A percentile compares a stretch with the other conserved stretches of the same genome.
Conservation (phyloP, 2,113 vertebrate species). For the Bujurquina vittata region DNA sequence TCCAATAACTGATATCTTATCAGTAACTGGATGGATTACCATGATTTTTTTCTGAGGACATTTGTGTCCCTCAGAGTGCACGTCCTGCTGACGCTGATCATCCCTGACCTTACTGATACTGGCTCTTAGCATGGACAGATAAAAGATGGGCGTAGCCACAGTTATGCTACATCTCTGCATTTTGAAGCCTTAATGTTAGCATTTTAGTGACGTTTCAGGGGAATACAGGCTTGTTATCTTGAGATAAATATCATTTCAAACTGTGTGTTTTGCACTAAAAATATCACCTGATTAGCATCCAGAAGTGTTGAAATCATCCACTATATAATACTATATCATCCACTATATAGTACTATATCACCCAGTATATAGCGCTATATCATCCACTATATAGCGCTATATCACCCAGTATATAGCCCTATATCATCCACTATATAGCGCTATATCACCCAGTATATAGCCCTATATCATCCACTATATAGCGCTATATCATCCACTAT, state of each 20-base stretch:
- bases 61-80: neutral
- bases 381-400: no score
- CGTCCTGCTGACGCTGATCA: neutral
- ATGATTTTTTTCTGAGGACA: neutral
- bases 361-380: no score
- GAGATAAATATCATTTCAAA: accelerated
- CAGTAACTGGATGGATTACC: neutral
- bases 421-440: no score
- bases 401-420: no score
- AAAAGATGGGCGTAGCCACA: neutral
- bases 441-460: no score
- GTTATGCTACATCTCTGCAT: accelerated
- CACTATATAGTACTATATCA: no score
- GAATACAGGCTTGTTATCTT: neutral
- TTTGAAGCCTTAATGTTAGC: accelerated
- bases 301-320: neutral
- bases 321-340: neutral
- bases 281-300: neutral
- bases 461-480: no score
- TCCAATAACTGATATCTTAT: neutral
- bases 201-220: neutral
- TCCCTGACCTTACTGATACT: neutral
- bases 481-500: no score
- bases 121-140: neutral
- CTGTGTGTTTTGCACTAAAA: neutral